Conservation (phyloP, 1,140 invertebrate species). For the Neodiprion virginianus region DNA sequence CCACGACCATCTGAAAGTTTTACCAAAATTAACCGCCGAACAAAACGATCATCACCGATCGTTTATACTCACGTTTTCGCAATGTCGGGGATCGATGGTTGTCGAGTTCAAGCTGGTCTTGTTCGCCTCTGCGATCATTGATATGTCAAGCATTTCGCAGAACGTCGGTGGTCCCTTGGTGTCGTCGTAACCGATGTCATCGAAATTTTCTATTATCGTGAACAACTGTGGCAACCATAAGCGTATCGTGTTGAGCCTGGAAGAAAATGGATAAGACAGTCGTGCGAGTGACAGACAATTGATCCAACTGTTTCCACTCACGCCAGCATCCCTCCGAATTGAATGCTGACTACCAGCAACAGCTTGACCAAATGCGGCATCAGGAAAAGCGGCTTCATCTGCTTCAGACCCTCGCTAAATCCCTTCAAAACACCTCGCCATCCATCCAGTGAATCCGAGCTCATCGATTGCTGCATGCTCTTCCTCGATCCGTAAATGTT, state of each 20-base stretch:
- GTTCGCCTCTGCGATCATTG: slow-evolving; percentile 18
- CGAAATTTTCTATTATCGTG: slow-evolving; percentile 58
- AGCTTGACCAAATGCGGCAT: slow-evolving; percentile 52
- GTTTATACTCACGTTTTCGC: slow-evolving; percentile 3
- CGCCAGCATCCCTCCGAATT: slow-evolving; percentile 60
- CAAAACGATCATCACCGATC: background rate
- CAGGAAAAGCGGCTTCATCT: slow-evolving; percentile 58
- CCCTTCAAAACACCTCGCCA: slow-evolving; percentile 28
- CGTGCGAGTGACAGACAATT: background rate
- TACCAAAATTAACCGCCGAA: background rate
- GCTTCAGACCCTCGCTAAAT: slow-evolving; percentile 46
- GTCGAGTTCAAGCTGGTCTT: background rate
- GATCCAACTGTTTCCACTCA: slow-evolving; percentile 37
- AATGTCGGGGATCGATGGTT: background rate
- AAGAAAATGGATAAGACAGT: slow-evolving; percentile 54
- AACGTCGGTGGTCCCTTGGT: slow-evolving; percentile 33
- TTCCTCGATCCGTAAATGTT: slow-evolving; percentile 39
- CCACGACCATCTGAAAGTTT: slow-evolving; percentile 32
- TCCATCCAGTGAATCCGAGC: slow-evolving; percentile 39
- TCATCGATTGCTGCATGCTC: slow-evolving; percentile 11
- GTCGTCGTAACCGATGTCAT: slow-evolving; percentile 13
- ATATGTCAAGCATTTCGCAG: slow-evolving; percentile 47
- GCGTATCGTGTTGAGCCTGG: slow-evolving; percentile 58
- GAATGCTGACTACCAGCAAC: slow-evolving; percentile 54
- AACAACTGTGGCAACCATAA: slow-evolving; percentile 71